A percentile compares a stretch with the other conserved stretches of the same genome.
Conservation (phyloP, 1,140 invertebrate genomes). For the Pectinophora gossypiella region DNA sequence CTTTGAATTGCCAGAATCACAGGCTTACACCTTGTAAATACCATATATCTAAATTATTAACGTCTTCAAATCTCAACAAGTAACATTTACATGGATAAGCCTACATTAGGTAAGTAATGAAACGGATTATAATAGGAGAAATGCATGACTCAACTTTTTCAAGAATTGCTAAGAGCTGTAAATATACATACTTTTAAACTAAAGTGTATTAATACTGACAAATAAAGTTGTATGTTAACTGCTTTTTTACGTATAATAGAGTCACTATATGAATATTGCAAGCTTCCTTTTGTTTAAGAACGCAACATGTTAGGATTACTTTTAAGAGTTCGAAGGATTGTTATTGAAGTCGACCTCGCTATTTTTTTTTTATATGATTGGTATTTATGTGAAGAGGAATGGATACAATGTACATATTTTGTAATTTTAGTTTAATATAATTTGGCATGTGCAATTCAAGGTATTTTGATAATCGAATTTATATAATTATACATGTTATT, state of each 20-base stretch:
- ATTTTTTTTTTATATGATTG: too few relatives aligned
- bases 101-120: too few relatives aligned
- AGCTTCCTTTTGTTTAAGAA: slow-evolving; percentile 38
- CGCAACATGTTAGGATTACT: too few relatives aligned
- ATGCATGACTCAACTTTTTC: too few relatives aligned
- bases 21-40: too few relatives aligned
- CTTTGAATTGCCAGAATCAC: too few relatives aligned
- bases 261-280: slow-evolving; percentile 41
- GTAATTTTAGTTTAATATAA: not conserved
- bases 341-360: too few relatives aligned
- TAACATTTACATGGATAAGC: not conserved
- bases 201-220: slow-evolving; percentile 21
- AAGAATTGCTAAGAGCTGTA: slow-evolving; percentile 11
- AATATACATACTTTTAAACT: not conserved
- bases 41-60: too few relatives aligned
- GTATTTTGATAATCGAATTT: not conserved
- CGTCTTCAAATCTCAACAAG: not conserved
- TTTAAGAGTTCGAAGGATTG: too few relatives aligned
- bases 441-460: not conserved
- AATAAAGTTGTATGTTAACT: slow-evolving; percentile 31
- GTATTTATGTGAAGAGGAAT: too few relatives aligned
- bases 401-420: too few relatives aligned
- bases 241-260: slow-evolving; percentile 50
- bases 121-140: too few relatives aligned
- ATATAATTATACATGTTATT: not conserved